A percentile compares a stretch with the other conserved stretches of the same genome.
phyloP scores from a whole-genome alignment of 2,113 vertebrate genomes.

The Taurulus bubalis region DNA sequence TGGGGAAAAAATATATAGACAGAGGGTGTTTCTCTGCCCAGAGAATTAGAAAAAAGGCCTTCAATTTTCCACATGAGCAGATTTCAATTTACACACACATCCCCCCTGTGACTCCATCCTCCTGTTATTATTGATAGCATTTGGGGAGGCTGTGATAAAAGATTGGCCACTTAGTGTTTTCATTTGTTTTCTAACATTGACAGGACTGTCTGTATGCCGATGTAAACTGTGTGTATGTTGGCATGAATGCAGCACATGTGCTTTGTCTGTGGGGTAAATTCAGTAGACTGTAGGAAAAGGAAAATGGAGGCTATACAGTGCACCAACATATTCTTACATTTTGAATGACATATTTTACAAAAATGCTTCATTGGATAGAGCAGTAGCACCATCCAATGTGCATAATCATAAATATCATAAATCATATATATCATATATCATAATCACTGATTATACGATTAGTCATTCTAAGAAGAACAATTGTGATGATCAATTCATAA shows the following conservation, averaged over 20 bases:
- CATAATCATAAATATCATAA: no score
- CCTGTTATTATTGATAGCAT: conserved; percentile 67
- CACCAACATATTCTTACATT: neutral
- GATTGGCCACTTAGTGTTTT: conserved; percentile 57
- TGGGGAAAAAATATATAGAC: conserved; percentile 37
- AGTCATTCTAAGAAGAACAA: neutral
- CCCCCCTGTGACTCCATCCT: conserved; percentile 52
- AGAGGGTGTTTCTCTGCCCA: conserved; percentile 50
- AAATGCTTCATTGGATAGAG: neutral
- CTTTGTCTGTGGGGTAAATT: neutral
- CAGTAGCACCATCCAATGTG: neutral
- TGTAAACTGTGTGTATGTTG: neutral
- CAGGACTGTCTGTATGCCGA: conserved; percentile 24
- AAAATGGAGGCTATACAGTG: neutral
- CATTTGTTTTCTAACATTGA: conserved; percentile 45
- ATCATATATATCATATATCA: no score
- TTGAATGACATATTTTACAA: neutral
- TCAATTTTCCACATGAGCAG: conserved; percentile 80
- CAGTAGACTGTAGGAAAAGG: neutral
- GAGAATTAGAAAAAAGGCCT: conserved; percentile 64
- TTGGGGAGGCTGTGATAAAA: conserved; percentile 70
- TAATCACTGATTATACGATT: neutral
- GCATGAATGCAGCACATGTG: neutral
- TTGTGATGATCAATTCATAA: no score
- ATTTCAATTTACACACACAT: conserved; percentile 77